Percentiles rank a stretch among this genome's conserved stretches.
phyloP scores from a whole-genome alignment of 2,888 invertebrate species.

The Tortrix viridana region DNA sequence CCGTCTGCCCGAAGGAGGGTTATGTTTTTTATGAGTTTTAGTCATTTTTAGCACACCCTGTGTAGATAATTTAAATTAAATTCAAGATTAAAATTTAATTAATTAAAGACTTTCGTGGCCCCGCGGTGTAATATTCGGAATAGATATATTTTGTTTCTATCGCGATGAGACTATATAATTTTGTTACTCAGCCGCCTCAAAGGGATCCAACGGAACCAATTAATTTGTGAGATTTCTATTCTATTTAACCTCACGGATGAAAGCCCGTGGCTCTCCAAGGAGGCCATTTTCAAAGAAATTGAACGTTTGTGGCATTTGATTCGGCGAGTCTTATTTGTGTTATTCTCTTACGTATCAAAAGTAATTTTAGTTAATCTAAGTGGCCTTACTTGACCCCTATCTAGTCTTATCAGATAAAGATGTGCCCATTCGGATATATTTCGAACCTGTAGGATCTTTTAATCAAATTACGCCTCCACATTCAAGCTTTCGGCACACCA shows the following conservation, averaged over 20 bases:
- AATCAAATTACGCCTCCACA: too few species aligned
- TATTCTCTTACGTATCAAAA: background rate
- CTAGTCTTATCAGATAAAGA: too few species aligned
- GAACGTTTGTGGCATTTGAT: background rate
- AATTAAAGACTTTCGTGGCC: slow-evolving; percentile 7
- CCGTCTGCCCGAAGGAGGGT: too few species aligned
- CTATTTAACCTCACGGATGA: slow-evolving; percentile 16
- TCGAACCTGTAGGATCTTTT: too few species aligned
- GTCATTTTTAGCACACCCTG: too few species aligned
- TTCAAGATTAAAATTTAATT: background rate
- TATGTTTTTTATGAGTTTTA: too few species aligned
- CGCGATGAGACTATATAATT: slow-evolving; percentile 37
- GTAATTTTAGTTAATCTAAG: too few species aligned
- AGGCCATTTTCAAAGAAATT: slow-evolving; percentile 1
- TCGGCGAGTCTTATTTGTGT: background rate
- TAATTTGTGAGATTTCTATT: slow-evolving; percentile 35
- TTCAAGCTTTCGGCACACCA: too few species aligned
- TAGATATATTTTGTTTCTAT: slow-evolving; percentile 34
- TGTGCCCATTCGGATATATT: too few species aligned
- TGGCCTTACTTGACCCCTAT: too few species aligned
- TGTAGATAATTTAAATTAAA: background rate
- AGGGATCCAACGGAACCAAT: slow-evolving; percentile 35
- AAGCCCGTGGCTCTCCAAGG: slow-evolving; percentile 1
- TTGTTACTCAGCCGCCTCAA: slow-evolving; percentile 34
- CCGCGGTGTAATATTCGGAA: slow-evolving; percentile 11